These are phyloP conservation scores for Phoronis australis DNA, from an alignment of 2,888 invertebrate genomes.

Conservation along the genomic window DNA sequence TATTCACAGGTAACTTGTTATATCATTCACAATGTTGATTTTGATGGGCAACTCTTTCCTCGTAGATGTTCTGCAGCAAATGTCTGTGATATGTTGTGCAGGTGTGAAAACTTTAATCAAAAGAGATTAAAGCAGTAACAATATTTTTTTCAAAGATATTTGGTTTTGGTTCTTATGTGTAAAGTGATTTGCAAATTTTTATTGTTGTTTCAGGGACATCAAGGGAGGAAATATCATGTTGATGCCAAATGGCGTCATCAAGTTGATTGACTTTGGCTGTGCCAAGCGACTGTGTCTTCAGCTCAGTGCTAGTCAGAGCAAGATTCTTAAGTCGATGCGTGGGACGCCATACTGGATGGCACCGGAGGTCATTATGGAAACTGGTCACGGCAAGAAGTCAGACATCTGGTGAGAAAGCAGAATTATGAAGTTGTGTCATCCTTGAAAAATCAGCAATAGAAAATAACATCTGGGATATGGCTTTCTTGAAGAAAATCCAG, in stretches of 20 bases:
- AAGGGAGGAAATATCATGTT: conserved; percentile 54
- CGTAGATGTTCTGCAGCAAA: too few relatives aligned
- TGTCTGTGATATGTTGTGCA: too few relatives aligned
- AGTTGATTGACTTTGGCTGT: conserved; percentile 54
- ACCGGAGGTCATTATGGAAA: conserved; percentile 52
- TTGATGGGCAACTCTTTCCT: too few relatives aligned
- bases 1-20: conserved; percentile 46
- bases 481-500: too few relatives aligned
- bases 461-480: too few relatives aligned
- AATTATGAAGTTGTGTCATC: too few relatives aligned
- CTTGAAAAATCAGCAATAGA: too few relatives aligned
- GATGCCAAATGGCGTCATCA: conserved; percentile 51
- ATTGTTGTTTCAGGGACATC: conserved; percentile 42
- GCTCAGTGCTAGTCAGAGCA: conserved; percentile 35
- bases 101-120: too few relatives aligned
- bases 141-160: too few relatives aligned
- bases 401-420: conserved; percentile 55
- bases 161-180: not conserved
- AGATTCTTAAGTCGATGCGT: conserved; percentile 50
- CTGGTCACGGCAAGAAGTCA: conserved; percentile 52
- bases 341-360: conserved; percentile 55
- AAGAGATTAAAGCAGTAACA: too few relatives aligned
- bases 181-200: too few relatives aligned
- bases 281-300: conserved; percentile 51
- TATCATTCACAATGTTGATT: too few relatives aligned